Base-by-base conservation (phyloP, 2,888 invertebrate species). In the Pollenia amentaria region DNA sequence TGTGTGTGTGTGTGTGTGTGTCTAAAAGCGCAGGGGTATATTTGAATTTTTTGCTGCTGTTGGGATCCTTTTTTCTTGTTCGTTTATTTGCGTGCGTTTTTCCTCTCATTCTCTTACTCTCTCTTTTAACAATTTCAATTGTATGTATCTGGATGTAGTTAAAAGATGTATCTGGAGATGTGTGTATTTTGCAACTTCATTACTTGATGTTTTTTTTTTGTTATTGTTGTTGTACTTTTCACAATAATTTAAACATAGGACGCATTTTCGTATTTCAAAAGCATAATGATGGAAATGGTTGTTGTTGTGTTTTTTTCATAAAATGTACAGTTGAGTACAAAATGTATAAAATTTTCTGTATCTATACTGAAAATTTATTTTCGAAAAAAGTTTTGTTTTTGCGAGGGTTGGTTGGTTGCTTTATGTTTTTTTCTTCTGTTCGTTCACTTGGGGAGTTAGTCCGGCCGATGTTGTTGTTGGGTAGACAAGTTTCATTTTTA, bases 241-340 rank as follows among this genome's bases (percentile, higher is more conserved):
- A 84, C 78, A 72, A 73, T 73, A 48, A 73, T 78, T 78, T 84
- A 3, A 79, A 84, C 78, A 73, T 67, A 60, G 84, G 84, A 73
- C 72, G 78, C 69, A 82, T 73, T 83, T 77, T 84, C 73, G 78
- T 78, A 21, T 70, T 72, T 44, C 79, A 51, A 83, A 84, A 84
- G 84, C 84, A 84, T 84, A 84, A 87, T 87, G 77, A 81, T 87
- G 86, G 21, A 84, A 87, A 84, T 84, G 64, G n/a, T 40, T 44
- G 44, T 84, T 72, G n/a, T 40, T 44, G 44, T 73, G 10, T 21
- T 51, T 67, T 51, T 11, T 48, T 48, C 29, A 40, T 11, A 16
- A 1, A 48, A 62, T 51, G 87, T 87, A 87, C 87, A 87, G 87
- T 87, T 87, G 65, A 60, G 72, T 42, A 40, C 87, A 84, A 87